Evolutionary conservation across 23 tunicate genomes (phyloP).

Genomic region (Diplosoma virens): DNA sequence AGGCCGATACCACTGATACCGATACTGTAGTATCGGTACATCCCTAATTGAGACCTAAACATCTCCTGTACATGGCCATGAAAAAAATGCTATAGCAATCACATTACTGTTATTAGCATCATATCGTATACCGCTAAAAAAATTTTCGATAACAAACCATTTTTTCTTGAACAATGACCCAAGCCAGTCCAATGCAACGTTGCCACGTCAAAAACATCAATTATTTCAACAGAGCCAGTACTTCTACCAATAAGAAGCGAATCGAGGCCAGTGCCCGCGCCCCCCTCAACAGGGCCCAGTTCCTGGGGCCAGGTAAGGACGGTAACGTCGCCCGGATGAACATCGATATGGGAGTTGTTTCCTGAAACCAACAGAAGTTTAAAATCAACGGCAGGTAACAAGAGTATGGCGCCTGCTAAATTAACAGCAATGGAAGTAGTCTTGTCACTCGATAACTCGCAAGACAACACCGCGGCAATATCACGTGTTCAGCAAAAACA

Average conservation of each 20-base stretch:
- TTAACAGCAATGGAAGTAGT: not conserved
- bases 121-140: no score
- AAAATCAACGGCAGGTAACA: no score
- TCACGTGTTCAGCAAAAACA: no score
- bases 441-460: not conserved
- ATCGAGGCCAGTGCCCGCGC: conserved; percentile 69
- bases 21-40: no score
- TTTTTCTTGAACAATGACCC: conserved; percentile 60
- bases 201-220: conserved; percentile 78
- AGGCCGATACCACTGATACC: no score
- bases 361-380: conserved; percentile 22
- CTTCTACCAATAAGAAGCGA: conserved; percentile 56
- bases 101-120: no score
- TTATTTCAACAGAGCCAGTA: conserved; percentile 53
- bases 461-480: not conserved
- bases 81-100: no score
- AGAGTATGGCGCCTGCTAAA: not conserved
- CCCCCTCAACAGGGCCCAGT: conserved; percentile 64
- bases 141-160: no score
- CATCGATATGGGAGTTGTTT: conserved; percentile 45
- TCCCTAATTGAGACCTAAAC: no score
- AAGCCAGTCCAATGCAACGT: conserved; percentile 62
- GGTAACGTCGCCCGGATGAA: conserved; percentile 49
- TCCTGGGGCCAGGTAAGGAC: conserved; percentile 61
- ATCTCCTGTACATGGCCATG: no score